Evolutionary conservation across 2,888 invertebrate genomes (phyloP), one percentile per base, ranked within the genome.

Genomic region (Crocallis elinguaria): DNA sequence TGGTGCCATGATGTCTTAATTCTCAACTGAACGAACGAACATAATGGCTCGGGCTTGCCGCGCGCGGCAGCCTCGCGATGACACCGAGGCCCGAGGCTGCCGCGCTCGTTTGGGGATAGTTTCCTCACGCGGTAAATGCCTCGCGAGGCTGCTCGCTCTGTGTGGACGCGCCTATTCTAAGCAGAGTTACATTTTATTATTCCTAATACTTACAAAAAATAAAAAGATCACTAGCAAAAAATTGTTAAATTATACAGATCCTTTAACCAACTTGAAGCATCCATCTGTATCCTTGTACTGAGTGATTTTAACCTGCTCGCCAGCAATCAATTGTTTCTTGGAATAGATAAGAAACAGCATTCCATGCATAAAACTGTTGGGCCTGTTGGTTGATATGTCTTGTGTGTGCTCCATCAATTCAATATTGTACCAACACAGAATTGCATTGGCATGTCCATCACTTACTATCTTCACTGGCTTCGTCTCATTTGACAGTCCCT

Each of bases 381-480:
- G 57, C 56, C 86, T 77, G 42, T 84, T 80, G 0, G 93, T 93
- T 4, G 84, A 78, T 49, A 92, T 79, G 17, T 70, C 77, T 14
- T 75, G 73, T 16, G 81, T 44, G 45, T 82, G 74, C 42, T 91
- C 79, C 62, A 88, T 78, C 14, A 92, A 66, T 55, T 91, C 83
- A 37, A 93, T 79, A n/a, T 80, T 78, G 60, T 88, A 94, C 93
- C 93, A 94, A 62, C 92, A 92, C 13, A 93, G 73, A 49, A 94
- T 79, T 2, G 89, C 92, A 76, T 92, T 92, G 0, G 88, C 82
- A 33, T 69, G 49, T 0, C 93, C 93, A 50, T 75, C 75, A 33
- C 75, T 75, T 9, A 67, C 74, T 9, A 92, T 69, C 6, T 75
- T 74, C 9, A 86, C 67, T 38, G 69, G 70, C 2, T 84, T 35